These are phyloP conservation scores for Periparus ater DNA, from an alignment of 2,797 vertebrate genomes.

Conservation along the genomic window DNA sequence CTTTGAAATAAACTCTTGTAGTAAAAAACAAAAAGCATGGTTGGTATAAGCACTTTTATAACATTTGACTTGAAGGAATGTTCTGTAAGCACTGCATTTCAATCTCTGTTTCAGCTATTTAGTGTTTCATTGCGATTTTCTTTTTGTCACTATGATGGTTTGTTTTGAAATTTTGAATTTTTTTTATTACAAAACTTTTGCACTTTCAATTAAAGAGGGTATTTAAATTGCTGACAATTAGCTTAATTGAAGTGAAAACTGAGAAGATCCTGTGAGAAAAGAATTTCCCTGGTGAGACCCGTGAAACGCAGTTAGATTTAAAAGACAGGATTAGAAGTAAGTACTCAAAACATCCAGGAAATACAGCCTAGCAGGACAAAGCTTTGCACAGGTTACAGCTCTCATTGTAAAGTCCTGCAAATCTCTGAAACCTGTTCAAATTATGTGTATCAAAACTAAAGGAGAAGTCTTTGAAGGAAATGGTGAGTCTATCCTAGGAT, in stretches of 20 bases:
- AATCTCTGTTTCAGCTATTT: not conserved
- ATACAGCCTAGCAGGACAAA: not conserved
- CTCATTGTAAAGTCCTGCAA: not conserved
- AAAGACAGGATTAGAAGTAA: constrained; percentile 1
- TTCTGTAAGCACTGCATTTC: not conserved
- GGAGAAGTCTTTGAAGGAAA: not conserved
- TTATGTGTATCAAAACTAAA: not conserved
- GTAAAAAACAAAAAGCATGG: not conserved
- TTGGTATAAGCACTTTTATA: not conserved
- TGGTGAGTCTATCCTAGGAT: not conserved
- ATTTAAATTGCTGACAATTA: constrained; percentile 29
- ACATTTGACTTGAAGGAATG: not conserved
- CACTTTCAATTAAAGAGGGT: not conserved
- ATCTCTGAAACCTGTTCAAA: not conserved
- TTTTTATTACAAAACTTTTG: not conserved
- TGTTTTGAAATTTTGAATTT: not conserved
- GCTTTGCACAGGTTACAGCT: not conserved
- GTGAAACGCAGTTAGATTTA: not conserved
- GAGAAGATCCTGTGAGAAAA: not conserved
- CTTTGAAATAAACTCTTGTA: not conserved
- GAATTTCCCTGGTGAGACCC: not conserved
- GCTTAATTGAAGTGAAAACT: constrained; percentile 29
- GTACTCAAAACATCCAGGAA: not conserved
- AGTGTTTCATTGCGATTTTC: not conserved
- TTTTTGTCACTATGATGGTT: not conserved